A percentile compares a stretch with the other conserved stretches of the same genome.
phyloP scores from a whole-genome alignment of 2,113 vertebrate species.

The Sinocyclocheilus rhinocerous region DNA sequence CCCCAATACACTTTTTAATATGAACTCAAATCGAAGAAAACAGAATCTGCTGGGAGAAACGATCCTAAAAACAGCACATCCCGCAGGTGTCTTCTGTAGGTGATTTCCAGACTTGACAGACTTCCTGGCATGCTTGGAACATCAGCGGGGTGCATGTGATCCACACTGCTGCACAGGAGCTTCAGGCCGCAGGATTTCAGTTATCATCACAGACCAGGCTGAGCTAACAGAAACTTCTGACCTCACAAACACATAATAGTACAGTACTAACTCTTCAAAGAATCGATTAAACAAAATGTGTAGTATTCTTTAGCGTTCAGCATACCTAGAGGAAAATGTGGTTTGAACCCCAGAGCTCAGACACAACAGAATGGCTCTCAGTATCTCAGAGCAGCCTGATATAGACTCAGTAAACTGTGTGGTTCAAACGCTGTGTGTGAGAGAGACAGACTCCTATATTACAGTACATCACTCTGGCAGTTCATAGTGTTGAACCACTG shows the following conservation, averaged over 20 bases:
- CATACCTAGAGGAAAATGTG: background rate
- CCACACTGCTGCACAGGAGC: background rate
- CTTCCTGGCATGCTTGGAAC: background rate
- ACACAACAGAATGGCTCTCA: background rate
- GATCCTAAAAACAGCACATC: background rate
- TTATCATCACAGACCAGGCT: slow-evolving; percentile 10
- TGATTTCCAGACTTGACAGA: background rate
- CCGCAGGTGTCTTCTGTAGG: background rate
- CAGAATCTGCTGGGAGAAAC: background rate
- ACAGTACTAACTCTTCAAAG: background rate
- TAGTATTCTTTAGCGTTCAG: background rate
- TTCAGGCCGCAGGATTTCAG: background rate
- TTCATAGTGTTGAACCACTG: no score
- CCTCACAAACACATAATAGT: slow-evolving; percentile 12
- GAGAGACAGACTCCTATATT: background rate
- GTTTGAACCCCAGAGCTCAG: slow-evolving; percentile 6
- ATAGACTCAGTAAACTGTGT: background rate
- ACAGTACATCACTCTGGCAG: background rate
- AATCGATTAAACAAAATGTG: background rate
- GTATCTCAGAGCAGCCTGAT: background rate
- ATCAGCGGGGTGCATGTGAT: background rate
- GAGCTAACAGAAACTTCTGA: slow-evolving; percentile 1
- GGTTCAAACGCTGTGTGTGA: no score
- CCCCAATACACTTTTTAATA: no score
- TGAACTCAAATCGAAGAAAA: background rate